These are phyloP conservation scores for Phyllotreta striolata DNA, from an alignment of 2,888 invertebrate species.

Conservation along the genomic window DNA sequence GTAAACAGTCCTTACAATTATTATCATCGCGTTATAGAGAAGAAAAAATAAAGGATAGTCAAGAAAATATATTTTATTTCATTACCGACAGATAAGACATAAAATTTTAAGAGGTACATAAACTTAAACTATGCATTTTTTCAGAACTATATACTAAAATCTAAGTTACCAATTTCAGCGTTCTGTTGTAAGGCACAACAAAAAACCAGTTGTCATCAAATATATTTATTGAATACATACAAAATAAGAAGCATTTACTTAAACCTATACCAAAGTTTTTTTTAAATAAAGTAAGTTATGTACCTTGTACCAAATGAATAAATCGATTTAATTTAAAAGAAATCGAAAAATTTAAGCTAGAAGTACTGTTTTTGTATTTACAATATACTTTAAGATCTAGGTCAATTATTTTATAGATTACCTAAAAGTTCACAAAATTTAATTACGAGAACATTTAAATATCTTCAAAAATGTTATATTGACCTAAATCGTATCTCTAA, in stretches of 20 bases:
- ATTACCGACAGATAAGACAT: constrained; percentile 37
- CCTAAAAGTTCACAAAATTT: too few relatives aligned
- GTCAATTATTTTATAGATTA: too few relatives aligned
- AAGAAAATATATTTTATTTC: constrained; percentile 42
- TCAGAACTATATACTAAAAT: constrained; percentile 25
- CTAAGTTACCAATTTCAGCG: constrained; percentile 34
- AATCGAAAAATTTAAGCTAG: too few relatives aligned
- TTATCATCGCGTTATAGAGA: too few relatives aligned
- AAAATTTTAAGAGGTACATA: constrained; percentile 33
- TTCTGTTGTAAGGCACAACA: constrained; percentile 45
- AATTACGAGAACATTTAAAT: too few relatives aligned
- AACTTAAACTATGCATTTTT: constrained; percentile 31
- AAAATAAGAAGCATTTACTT: constrained; percentile 39
- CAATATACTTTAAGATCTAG: too few relatives aligned
- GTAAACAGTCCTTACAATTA: too few relatives aligned
- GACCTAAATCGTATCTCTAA: too few relatives aligned
- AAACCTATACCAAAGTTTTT: constrained; percentile 39
- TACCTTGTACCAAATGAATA: constrained; percentile 33
- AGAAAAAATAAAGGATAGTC: constrained; percentile 12
- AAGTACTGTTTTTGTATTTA: too few relatives aligned
- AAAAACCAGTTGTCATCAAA: constrained; percentile 41
- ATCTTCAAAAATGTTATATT: too few relatives aligned
- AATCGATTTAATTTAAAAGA: constrained; percentile 7
- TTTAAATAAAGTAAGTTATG: constrained; percentile 36
- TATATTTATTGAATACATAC: constrained; percentile 47